These are phyloP conservation scores for Heliangelus exortis DNA, from an alignment of 2,797 vertebrate species.

Conservation along the genomic window DNA sequence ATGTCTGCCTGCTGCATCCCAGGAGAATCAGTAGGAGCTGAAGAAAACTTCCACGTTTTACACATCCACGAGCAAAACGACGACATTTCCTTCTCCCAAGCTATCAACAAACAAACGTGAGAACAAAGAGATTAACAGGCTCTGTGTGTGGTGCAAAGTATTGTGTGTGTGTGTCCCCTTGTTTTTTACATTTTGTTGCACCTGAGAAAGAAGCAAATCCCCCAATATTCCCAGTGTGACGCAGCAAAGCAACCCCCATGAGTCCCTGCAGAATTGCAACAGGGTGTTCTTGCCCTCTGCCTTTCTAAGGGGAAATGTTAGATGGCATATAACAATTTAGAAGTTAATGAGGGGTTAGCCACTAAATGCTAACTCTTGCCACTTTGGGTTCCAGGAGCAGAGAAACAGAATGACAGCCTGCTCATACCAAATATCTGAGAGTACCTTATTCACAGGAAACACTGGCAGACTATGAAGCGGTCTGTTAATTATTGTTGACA, in stretches of 20 bases:
- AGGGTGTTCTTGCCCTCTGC: neutral
- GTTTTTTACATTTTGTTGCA: neutral
- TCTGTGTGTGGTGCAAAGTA: neutral
- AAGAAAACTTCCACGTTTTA: neutral
- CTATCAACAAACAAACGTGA: neutral
- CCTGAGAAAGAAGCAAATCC: neutral
- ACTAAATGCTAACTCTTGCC: neutral
- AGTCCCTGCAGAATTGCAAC: neutral
- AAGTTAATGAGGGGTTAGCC: constrained; percentile 11
- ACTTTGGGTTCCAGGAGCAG: neutral
- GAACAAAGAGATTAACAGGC: neutral
- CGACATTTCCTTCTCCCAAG: neutral
- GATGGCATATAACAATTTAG: neutral
- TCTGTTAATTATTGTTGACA: constrained; percentile 71
- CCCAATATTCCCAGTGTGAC: neutral
- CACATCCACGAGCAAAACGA: neutral
- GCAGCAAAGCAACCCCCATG: neutral
- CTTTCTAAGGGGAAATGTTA: neutral
- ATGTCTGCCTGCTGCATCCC: neutral
- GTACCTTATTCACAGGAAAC: constrained; percentile 28
- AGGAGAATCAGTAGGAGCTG: neutral
- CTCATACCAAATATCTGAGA: constrained; percentile 23
- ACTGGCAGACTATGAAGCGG: constrained; percentile 49
- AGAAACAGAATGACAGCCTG: constrained; percentile 1
- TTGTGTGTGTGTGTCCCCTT: no score